A percentile compares a stretch with the other conserved stretches of the same genome.
phyloP scores from a whole-genome alignment of 2,888 invertebrate species.

The Limulus polyphemus region DNA sequence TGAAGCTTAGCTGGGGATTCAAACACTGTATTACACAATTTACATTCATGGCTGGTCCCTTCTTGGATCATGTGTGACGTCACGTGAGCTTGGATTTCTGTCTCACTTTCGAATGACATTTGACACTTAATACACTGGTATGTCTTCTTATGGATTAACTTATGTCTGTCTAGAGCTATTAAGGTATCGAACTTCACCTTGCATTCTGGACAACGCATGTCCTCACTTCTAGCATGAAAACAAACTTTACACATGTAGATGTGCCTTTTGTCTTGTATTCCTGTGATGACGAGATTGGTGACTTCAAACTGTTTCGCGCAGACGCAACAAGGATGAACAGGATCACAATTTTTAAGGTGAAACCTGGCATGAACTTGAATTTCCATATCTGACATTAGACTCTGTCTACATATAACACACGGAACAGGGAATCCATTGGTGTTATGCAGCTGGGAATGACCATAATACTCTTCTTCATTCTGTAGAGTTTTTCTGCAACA shows the following conservation, averaged over 20 bases:
- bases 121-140: constrained; percentile 56
- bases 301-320: constrained; percentile 35
- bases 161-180: constrained; percentile 41
- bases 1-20: constrained; percentile 69
- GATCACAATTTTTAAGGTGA: constrained; percentile 39
- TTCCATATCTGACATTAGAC: constrained; percentile 74
- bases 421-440: constrained; percentile 52
- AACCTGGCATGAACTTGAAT: constrained; percentile 78
- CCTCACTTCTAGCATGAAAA: constrained; percentile 43
- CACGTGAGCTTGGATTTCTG: constrained; percentile 50
- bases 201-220: constrained; percentile 41
- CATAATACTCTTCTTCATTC: constrained; percentile 59
- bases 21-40: constrained; percentile 59
- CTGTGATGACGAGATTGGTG: constrained; percentile 37
- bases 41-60: constrained; percentile 52
- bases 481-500: constrained; percentile 63
- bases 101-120: constrained; percentile 49
- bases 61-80: constrained; percentile 45
- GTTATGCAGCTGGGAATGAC: constrained; percentile 36
- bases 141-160: constrained; percentile 33
- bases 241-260: constrained; percentile 60
- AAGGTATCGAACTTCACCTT: constrained; percentile 42
- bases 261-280: constrained; percentile 35
- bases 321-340: constrained; percentile 41
- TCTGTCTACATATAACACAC: constrained; percentile 84